Conservation (phyloP, 2,888 invertebrate species). For the Orthonevra nobilis region DNA sequence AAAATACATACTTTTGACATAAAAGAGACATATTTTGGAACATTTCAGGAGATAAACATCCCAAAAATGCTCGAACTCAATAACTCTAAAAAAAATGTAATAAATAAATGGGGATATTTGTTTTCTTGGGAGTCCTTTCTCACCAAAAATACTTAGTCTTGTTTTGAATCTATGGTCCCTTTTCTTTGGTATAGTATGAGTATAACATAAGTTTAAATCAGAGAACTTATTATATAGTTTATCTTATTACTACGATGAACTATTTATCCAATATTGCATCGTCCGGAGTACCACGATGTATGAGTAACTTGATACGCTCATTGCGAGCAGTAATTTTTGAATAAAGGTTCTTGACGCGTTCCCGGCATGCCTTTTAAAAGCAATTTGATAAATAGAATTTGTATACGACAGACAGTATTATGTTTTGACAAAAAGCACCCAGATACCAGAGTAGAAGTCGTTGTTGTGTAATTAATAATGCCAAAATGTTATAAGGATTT, state of each 20-base stretch:
- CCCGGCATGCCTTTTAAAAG: conserved; percentile 87
- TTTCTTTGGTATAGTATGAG: conserved; percentile 29
- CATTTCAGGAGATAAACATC: conserved; percentile 40
- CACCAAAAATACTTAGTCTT: conserved; percentile 29
- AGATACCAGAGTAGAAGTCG: conserved; percentile 71
- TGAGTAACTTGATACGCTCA: conserved; percentile 92
- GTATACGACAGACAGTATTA: conserved; percentile 21
- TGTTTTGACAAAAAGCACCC: conserved; percentile 71
- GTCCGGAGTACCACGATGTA: conserved; percentile 93
- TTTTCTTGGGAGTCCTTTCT: neutral
- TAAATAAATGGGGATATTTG: too few species aligned
- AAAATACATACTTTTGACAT: conserved; percentile 17
- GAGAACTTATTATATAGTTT: conserved; percentile 24
- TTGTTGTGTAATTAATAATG: conserved; percentile 71
- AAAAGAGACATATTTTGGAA: conserved; percentile 14
- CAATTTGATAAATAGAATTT: conserved; percentile 17
- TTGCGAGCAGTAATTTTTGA: conserved; percentile 92
- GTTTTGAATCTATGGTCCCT: conserved; percentile 1
- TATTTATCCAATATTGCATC: conserved; percentile 84
- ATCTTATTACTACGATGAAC: conserved; percentile 39
- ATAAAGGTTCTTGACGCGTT: conserved; percentile 91
- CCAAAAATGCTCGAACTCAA: conserved; percentile 13
- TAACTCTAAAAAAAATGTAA: conserved; percentile 20
- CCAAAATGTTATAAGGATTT: conserved; percentile 45
- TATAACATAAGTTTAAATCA: conserved; percentile 16